Evolutionary conservation across 2,113 vertebrate genomes (phyloP).

Genomic region (Geococcyx californianus): DNA sequence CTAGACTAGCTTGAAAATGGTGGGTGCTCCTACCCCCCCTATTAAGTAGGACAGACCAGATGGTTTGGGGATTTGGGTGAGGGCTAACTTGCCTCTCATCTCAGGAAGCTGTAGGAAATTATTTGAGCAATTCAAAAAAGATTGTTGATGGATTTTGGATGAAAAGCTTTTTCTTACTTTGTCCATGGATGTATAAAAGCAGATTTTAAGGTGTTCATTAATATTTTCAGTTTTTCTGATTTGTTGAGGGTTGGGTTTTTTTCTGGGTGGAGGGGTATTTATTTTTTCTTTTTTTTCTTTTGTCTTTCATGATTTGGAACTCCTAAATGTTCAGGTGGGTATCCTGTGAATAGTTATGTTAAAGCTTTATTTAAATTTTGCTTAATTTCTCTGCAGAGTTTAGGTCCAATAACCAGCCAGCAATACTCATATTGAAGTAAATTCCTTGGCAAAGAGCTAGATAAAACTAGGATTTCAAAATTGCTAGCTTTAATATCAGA

Average conservation of each 20-base stretch:
- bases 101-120: background rate
- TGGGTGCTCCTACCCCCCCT: background rate
- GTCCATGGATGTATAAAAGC: background rate
- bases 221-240: background rate
- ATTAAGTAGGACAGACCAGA: background rate
- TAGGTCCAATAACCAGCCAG: background rate
- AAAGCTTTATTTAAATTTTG: background rate
- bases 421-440: background rate
- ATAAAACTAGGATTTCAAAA: background rate
- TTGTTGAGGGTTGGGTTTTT: no score
- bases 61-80: background rate
- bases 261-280: background rate
- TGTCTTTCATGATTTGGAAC: background rate
- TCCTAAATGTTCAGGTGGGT: rapidly evolving
- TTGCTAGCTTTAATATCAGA: background rate
- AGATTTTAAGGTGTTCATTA: background rate
- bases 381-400: background rate
- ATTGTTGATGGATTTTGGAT: background rate
- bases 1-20: background rate
- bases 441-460: background rate
- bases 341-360: background rate
- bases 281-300: background rate
- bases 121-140: background rate
- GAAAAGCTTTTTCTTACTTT: background rate
- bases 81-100: background rate